These are phyloP conservation scores for Rhodophaea formosa DNA, from an alignment of 2,888 invertebrate genomes.

Conservation along the genomic window DNA sequence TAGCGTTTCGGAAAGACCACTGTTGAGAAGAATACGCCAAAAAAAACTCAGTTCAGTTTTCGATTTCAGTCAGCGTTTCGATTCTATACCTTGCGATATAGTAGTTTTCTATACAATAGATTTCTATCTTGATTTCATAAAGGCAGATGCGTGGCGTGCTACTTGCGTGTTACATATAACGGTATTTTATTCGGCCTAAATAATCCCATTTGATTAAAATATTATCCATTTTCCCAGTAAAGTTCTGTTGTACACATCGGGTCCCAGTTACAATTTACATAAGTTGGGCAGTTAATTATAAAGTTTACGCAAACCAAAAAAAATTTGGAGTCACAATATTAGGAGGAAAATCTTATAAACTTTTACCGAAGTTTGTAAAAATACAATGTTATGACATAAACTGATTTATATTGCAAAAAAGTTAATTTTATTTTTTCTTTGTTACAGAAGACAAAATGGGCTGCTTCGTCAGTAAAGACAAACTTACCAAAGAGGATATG, in stretches of 20 bases:
- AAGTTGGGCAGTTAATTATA: neutral
- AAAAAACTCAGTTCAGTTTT: too few species aligned
- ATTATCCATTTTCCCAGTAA: neutral
- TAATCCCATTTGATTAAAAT: neutral
- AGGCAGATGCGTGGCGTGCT: neutral
- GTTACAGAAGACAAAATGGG: slow-evolving; percentile 85
- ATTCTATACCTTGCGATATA: neutral
- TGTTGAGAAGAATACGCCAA: too few species aligned
- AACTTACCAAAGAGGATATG: slow-evolving; percentile 98
- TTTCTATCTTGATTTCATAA: neutral
- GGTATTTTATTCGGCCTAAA: neutral
- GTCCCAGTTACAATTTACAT: neutral
- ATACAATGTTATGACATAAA: neutral
- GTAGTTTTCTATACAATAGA: slow-evolving; percentile 2
- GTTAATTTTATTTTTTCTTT: slow-evolving; percentile 35
- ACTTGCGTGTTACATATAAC: neutral
- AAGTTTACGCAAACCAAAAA: neutral
- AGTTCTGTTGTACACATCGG: neutral
- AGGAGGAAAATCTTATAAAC: neutral
- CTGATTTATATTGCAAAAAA: neutral
- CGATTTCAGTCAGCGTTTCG: too few species aligned
- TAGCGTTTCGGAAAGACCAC: too few species aligned
- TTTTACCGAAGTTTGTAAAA: neutral
- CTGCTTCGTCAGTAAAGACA: slow-evolving; percentile 97
- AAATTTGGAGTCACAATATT: neutral